A percentile compares a stretch with the other conserved stretches of the same genome.
Conservation (phyloP, 2,797 vertebrate genomes). For the Sebastes vulpes region DNA sequence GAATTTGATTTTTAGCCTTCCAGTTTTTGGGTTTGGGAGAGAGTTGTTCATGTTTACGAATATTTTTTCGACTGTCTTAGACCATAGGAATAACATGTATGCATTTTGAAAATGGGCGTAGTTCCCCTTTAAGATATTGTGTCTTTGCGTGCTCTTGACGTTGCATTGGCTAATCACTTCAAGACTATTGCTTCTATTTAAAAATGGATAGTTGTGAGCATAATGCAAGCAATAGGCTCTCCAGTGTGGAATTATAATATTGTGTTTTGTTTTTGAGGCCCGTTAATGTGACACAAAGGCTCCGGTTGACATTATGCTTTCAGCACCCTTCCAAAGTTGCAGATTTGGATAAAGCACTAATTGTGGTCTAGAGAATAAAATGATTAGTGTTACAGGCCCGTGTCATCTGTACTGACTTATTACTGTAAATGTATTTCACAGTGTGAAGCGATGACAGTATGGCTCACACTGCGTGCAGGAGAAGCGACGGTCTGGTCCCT, state of each 20-base stretch:
- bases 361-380: background rate
- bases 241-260: background rate
- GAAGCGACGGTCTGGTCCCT: conserved; percentile 8
- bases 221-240: background rate
- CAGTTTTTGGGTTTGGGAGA: too few relatives aligned
- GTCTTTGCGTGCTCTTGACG: background rate
- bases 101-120: background rate
- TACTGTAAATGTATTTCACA: conserved; percentile 33
- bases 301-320: background rate
- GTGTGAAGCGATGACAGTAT: conserved; percentile 11
- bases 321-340: background rate
- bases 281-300: background rate
- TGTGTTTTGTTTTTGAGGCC: background rate
- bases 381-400: background rate
- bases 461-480: conserved; percentile 16
- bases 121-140: background rate
- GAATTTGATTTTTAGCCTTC: too few relatives aligned
- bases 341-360: conserved; percentile 3
- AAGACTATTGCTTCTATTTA: background rate
- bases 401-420: conserved; percentile 27
- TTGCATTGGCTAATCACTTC: background rate
- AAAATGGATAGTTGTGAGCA: background rate
- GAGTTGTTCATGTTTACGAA: too few relatives aligned
- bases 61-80: too few relatives aligned
- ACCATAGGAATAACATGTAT: too few relatives aligned